A percentile compares a stretch with the other conserved stretches of the same genome.
Conservation (phyloP, 2,113 vertebrate species). For the Anas platyrhynchos region DNA sequence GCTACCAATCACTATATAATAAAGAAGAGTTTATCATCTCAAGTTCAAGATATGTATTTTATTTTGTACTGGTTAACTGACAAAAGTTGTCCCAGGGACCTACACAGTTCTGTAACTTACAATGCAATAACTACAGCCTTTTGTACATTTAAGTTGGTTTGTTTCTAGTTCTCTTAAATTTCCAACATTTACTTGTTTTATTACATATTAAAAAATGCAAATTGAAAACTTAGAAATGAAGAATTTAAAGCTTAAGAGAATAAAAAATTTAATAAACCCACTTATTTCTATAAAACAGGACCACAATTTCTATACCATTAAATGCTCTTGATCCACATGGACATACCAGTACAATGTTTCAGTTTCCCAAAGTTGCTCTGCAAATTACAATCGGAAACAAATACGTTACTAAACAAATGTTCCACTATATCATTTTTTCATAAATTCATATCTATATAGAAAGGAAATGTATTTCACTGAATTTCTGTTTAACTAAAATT, state of each 20-base stretch:
- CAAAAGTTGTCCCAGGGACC: conserved; percentile 14
- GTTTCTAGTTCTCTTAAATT: conserved; percentile 34
- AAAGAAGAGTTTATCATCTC: conserved; percentile 34
- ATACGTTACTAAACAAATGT: not conserved
- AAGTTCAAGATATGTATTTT: conserved; percentile 20
- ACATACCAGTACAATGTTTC: not conserved
- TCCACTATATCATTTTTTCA: not conserved
- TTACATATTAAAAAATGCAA: conserved; percentile 42
- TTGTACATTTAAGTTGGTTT: conserved; percentile 20
- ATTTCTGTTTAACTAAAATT: not conserved
- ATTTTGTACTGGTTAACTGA: conserved; percentile 37
- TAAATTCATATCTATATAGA: not conserved
- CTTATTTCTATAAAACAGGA: conserved; percentile 40
- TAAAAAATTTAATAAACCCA: conserved; percentile 34
- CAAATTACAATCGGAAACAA: conserved; percentile 42
- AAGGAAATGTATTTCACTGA: conserved; percentile 21
- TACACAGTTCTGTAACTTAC: conserved; percentile 39
- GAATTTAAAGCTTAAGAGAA: conserved; percentile 44
- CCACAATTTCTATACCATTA: not conserved
- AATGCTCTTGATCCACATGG: not conserved
- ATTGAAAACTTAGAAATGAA: conserved; percentile 34
- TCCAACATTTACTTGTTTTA: not conserved
- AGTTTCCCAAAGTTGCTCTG: not conserved
- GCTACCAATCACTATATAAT: not conserved
- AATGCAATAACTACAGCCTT: conserved; percentile 31